Conservation (phyloP, 35 echinoderm and acorn worm genomes). For the Stichopus chloronotus region DNA sequence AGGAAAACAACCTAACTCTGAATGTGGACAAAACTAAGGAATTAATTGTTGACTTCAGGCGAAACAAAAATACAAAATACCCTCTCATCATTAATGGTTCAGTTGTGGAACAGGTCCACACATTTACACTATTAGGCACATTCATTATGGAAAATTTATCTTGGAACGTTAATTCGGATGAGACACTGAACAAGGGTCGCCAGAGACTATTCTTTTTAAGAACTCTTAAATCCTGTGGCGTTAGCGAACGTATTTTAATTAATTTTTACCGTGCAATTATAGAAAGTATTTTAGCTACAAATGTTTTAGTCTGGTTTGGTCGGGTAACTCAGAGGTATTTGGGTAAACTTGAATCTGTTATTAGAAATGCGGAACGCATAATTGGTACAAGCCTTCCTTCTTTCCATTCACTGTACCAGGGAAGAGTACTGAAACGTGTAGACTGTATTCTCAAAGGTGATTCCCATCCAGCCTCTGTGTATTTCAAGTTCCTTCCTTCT, state of each 20-base stretch:
- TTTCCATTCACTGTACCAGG: constrained; percentile 36
- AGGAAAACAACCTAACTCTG: background rate
- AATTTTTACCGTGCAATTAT: constrained; percentile 24
- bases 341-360: background rate
- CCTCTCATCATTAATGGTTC: constrained; percentile 38
- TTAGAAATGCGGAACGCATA: constrained; percentile 26
- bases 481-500: constrained; percentile 43
- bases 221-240: background rate
- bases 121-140: constrained; percentile 3
- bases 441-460: background rate
- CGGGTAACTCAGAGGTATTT: background rate
- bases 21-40: background rate
- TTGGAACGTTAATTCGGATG: background rate
- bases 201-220: background rate
- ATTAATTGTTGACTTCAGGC: background rate
- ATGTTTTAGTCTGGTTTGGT: constrained; percentile 24
- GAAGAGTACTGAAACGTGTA: constrained; percentile 14
- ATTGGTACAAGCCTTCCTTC: constrained; percentile 28
- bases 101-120: constrained; percentile 13
- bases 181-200: background rate
- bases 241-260: background rate
- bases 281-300: constrained; percentile 23
- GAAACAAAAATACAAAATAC: background rate
- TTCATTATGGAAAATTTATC: background rate
- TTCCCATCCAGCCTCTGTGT: constrained; percentile 34